Conservation (phyloP, 1,140 invertebrate species). For the Drosophila nigrodunni region DNA sequence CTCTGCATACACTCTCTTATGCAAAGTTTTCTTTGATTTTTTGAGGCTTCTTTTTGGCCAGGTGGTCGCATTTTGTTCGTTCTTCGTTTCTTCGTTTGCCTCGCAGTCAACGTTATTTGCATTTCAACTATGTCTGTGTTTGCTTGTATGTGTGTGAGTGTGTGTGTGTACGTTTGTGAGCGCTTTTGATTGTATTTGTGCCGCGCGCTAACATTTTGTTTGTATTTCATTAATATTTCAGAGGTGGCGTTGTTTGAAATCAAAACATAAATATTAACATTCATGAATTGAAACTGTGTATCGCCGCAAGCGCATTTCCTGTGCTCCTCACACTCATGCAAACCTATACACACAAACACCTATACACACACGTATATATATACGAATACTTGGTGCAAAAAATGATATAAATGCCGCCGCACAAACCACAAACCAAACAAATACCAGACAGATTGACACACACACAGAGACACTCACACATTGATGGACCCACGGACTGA, state of each 20-base stretch:
- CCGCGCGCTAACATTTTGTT: slow-evolving; percentile 78
- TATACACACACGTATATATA: slow-evolving; percentile 15
- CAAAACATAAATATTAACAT: slow-evolving; percentile 84
- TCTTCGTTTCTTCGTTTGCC: slow-evolving; percentile 44
- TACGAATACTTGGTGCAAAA: slow-evolving; percentile 54
- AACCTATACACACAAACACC: neutral
- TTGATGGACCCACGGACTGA: slow-evolving; percentile 18
- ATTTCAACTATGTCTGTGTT: slow-evolving; percentile 71
- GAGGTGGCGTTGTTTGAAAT: slow-evolving; percentile 83
- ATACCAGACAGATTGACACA: slow-evolving; percentile 49
- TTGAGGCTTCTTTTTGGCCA: slow-evolving; percentile 71
- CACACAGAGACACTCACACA: slow-evolving; percentile 26
- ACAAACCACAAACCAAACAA: slow-evolving; percentile 77
- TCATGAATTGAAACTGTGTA: slow-evolving; percentile 82
- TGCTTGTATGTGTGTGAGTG: slow-evolving; percentile 13
- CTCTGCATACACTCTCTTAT: slow-evolving; percentile 7
- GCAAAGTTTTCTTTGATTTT: slow-evolving; percentile 53
- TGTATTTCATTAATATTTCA: slow-evolving; percentile 83
- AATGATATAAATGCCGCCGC: slow-evolving; percentile 77
- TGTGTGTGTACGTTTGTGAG: slow-evolving; percentile 10
- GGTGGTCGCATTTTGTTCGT: slow-evolving; percentile 43
- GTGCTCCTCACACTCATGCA: slow-evolving; percentile 15
- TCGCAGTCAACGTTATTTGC: slow-evolving; percentile 71
- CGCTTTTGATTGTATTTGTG: slow-evolving; percentile 38
- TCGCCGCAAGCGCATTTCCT: slow-evolving; percentile 74